Percentiles rank a stretch among this genome's conserved stretches.
phyloP scores from a whole-genome alignment of 1,140 invertebrate species.

The Drosophila ficusphila region DNA sequence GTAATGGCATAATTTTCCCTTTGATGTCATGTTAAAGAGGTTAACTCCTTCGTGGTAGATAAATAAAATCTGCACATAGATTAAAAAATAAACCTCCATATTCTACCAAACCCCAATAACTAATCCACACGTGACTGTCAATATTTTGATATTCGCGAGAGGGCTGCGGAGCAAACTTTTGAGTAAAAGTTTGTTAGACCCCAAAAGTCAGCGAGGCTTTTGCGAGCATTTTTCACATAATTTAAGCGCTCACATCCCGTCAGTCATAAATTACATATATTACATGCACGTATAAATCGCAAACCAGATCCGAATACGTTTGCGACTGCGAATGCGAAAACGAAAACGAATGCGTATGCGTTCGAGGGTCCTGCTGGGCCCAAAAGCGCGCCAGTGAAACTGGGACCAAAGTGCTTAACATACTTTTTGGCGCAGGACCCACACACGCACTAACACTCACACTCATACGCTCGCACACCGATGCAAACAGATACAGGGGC shows the following conservation, averaged over 20 bases:
- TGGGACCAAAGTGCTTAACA: conserved; percentile 75
- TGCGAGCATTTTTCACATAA: conserved; percentile 74
- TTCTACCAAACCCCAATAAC: conserved; percentile 10
- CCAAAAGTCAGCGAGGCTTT: conserved; percentile 44
- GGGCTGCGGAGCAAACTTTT: conserved; percentile 37
- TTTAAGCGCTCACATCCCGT: conserved; percentile 77
- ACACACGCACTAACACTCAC: conserved; percentile 10
- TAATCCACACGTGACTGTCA: conserved; percentile 55
- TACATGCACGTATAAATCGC: conserved; percentile 80
- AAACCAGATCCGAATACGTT: conserved; percentile 58
- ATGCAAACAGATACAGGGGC: conserved; percentile 40
- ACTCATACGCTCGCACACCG: conserved; percentile 3
- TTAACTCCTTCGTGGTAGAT: too few relatives aligned
- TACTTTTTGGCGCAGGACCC: conserved; percentile 67
- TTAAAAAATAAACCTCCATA: not conserved
- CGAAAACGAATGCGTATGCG: conserved; percentile 17
- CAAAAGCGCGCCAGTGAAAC: conserved; percentile 59
- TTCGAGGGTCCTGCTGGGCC: conserved; percentile 29
- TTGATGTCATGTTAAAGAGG: too few relatives aligned
- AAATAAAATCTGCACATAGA: conserved; percentile 1
- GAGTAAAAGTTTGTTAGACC: conserved; percentile 47
- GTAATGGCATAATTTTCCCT: too few relatives aligned
- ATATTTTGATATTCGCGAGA: conserved; percentile 35
- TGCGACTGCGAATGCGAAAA: too few relatives aligned
- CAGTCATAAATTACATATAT: conserved; percentile 80